Evolutionary conservation across 2,113 vertebrate species (phyloP).

Genomic region (Pimephales promelas): DNA sequence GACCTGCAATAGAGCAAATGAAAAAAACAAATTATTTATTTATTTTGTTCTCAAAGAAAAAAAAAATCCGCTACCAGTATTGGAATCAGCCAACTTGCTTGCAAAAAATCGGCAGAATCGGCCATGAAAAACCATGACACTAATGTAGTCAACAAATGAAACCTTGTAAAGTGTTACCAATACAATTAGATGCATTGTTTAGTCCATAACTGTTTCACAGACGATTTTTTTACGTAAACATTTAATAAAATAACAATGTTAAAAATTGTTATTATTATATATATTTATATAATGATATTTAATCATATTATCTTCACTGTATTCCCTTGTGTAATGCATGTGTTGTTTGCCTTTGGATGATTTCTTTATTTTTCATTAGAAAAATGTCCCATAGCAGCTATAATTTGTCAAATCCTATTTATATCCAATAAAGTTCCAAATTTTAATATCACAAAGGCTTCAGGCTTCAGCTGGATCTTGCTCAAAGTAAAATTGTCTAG

Average conservation of each 20-base stretch:
- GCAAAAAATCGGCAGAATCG: no score
- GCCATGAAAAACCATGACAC: no score
- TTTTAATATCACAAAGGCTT: conserved; percentile 40
- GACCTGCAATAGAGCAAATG: no score
- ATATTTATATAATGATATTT: neutral
- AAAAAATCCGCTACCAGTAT: no score
- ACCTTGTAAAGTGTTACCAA: no score
- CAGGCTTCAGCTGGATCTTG: neutral
- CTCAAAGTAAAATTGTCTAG: conserved; percentile 15
- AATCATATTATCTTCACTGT: neutral
- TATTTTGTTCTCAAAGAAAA: no score
- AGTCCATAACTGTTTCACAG: neutral
- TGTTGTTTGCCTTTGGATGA: neutral
- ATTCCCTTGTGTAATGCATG: neutral
- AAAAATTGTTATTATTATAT: neutral
- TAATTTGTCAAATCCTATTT: conserved; percentile 5
- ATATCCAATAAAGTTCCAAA: conserved; percentile 16
- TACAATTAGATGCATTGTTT: no score
- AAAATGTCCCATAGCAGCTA: neutral
- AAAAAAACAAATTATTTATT: no score
- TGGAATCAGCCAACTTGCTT: no score
- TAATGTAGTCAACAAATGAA: no score
- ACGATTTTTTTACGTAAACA: neutral
- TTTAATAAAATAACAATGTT: no score
- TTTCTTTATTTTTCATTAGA: neutral